phyloP scores from a whole-genome alignment of 2,797 vertebrate species.

The Hozukius guyotensis region DNA sequence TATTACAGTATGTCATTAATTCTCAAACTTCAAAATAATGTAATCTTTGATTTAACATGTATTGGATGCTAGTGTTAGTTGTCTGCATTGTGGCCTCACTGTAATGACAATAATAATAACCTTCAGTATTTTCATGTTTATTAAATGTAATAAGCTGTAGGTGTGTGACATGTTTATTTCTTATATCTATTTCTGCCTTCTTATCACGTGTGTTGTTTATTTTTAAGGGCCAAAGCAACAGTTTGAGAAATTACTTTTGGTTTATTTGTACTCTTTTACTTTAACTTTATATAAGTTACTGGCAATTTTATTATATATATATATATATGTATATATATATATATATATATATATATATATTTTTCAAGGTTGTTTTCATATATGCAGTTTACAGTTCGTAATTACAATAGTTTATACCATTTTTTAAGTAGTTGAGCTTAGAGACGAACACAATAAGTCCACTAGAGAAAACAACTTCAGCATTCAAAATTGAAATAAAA shows the following conservation, averaged over 20 bases:
- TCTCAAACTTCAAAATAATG: conserved; percentile 1
- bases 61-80: not conserved
- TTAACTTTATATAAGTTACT: not conserved
- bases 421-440: no score
- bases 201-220: not conserved
- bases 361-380: no score
- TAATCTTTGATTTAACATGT: conserved; percentile 1
- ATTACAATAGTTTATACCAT: no score
- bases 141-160: conserved; percentile 10
- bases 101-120: not conserved
- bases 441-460: no score
- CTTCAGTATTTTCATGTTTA: conserved; percentile 17
- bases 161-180: not conserved
- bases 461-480: no score
- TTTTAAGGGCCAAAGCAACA: not conserved
- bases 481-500: no score
- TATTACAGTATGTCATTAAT: not conserved
- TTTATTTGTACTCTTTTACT: not conserved
- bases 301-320: no score
- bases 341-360: not conserved
- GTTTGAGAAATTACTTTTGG: not conserved
- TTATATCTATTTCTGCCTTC: not conserved
- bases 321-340: no score
- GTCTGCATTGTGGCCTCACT: not conserved
- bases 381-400: no score